These are phyloP conservation scores for Aleadryas rufinucha DNA, from an alignment of 2,113 vertebrate genomes.

Conservation along the genomic window DNA sequence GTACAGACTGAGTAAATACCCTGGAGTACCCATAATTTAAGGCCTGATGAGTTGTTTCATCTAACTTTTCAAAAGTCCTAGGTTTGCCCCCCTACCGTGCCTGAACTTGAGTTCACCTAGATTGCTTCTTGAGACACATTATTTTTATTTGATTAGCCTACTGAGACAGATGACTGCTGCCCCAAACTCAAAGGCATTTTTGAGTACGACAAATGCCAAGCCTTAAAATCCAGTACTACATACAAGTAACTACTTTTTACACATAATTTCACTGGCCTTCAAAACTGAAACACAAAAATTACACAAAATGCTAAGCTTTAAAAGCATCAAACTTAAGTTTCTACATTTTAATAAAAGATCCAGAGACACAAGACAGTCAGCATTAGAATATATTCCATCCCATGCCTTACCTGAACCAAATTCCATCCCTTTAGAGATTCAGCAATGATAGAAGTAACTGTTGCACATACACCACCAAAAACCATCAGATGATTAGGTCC, in stretches of 20 bases:
- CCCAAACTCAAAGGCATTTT: not conserved
- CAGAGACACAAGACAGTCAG: not conserved
- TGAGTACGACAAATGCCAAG: not conserved
- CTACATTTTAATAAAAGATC: not conserved
- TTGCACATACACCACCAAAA: conserved; percentile 96
- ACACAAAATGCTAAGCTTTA: not conserved
- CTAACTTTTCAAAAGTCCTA: not conserved
- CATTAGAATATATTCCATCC: not conserved
- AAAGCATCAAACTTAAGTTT: not conserved
- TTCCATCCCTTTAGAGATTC: conserved; percentile 98
- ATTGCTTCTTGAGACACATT: not conserved
- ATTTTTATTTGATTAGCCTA: not conserved
- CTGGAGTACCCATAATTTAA: not conserved
- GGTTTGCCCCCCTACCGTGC: not conserved
- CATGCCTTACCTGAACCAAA: conserved; percentile 90
- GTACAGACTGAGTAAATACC: not conserved
- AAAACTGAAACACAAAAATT: not conserved
- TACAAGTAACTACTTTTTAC: not conserved
- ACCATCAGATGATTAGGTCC: conserved; percentile 98
- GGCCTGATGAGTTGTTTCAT: not conserved
- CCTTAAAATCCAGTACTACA: not conserved
- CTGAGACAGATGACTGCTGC: not conserved
- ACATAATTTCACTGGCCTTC: not conserved
- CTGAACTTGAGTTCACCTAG: not conserved
- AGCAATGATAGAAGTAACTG: conserved; percentile 97